Percentiles rank a stretch among this genome's conserved stretches.
These are phyloP conservation scores for Drosophila dives DNA, from an alignment of 2,888 invertebrate genomes.

Conservation along the genomic window DNA sequence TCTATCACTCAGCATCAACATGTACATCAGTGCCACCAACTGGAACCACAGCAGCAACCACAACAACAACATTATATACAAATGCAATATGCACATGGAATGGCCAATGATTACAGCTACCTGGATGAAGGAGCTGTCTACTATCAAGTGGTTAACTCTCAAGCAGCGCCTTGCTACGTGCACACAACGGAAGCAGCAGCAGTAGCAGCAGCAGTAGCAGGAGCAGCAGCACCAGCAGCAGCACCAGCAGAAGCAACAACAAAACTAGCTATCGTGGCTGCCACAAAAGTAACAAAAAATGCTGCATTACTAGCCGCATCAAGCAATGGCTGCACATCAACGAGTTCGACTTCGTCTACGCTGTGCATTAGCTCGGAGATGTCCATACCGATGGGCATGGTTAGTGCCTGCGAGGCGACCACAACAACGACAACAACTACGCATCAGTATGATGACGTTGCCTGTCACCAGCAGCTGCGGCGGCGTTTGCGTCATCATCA, in stretches of 20 bases:
- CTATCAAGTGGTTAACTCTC: slow-evolving; percentile 60
- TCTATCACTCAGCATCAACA: background rate
- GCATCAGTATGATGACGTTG: slow-evolving; percentile 84
- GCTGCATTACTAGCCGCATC: background rate
- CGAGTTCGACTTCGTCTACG: slow-evolving; percentile 71
- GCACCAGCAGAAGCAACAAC: slow-evolving; percentile 2
- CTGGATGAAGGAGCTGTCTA: slow-evolving; percentile 57
- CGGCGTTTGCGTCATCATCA: slow-evolving; percentile 21
- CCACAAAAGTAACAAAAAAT: slow-evolving; percentile 14
- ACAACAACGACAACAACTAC: slow-evolving; percentile 83
- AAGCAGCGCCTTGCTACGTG: slow-evolving; percentile 20
- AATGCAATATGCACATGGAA: slow-evolving; percentile 59
- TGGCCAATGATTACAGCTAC: slow-evolving; percentile 45
- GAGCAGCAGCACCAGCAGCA: background rate
- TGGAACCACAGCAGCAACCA: background rate
- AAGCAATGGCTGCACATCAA: slow-evolving; percentile 21
- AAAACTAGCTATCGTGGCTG: too few relatives aligned
- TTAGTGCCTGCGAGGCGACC: slow-evolving; percentile 71
- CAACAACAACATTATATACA: slow-evolving; percentile 46
- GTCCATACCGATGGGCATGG: slow-evolving; percentile 82
- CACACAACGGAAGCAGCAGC: slow-evolving; percentile 22
- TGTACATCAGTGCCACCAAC: slow-evolving; percentile 2
- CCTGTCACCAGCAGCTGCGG: slow-evolving; percentile 45
- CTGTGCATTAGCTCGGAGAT: slow-evolving; percentile 83
- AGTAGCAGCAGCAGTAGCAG: slow-evolving; percentile 1